Evolutionary conservation across 2,113 vertebrate species (phyloP).

Genomic region (Empidonax alnorum): DNA sequence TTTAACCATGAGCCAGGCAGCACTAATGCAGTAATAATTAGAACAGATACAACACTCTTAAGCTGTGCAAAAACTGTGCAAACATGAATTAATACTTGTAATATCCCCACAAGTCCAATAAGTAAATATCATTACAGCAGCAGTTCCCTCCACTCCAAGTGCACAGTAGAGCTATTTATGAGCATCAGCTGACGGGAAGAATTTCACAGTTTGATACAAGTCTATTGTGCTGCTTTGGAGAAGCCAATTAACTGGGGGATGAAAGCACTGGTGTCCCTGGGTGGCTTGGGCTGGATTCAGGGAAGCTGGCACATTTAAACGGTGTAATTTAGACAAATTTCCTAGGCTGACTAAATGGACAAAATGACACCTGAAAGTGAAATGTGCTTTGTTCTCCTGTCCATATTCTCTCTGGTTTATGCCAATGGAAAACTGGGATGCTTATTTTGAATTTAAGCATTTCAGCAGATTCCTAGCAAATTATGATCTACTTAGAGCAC

Average conservation of each 20-base stretch:
- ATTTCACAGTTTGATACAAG: constrained; percentile 11
- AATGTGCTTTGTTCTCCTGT: constrained; percentile 28
- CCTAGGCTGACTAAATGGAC: constrained; percentile 22
- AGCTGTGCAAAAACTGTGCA: constrained; percentile 18
- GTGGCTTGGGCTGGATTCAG: constrained; percentile 33
- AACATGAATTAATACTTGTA: constrained; percentile 38
- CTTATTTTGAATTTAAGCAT: constrained; percentile 31
- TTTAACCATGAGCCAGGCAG: neutral
- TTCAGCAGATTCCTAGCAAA: constrained; percentile 29
- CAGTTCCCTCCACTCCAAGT: neutral
- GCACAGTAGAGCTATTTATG: neutral
- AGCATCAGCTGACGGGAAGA: neutral
- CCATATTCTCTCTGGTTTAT: constrained; percentile 26
- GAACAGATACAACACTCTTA: neutral
- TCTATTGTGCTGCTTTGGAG: constrained; percentile 41
- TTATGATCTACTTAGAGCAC: neutral
- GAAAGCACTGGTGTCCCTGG: constrained; percentile 8
- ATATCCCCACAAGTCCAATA: neutral
- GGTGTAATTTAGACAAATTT: constrained; percentile 43
- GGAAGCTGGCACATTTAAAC: neutral
- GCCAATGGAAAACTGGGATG: neutral
- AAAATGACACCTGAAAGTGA: constrained; percentile 31
- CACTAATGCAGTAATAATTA: constrained; percentile 11
- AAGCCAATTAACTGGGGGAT: constrained; percentile 35
- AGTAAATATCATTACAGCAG: constrained; percentile 49